Evolutionary conservation across 2,113 vertebrate species (phyloP).

Genomic region (Trichomycterus rosablanca): DNA sequence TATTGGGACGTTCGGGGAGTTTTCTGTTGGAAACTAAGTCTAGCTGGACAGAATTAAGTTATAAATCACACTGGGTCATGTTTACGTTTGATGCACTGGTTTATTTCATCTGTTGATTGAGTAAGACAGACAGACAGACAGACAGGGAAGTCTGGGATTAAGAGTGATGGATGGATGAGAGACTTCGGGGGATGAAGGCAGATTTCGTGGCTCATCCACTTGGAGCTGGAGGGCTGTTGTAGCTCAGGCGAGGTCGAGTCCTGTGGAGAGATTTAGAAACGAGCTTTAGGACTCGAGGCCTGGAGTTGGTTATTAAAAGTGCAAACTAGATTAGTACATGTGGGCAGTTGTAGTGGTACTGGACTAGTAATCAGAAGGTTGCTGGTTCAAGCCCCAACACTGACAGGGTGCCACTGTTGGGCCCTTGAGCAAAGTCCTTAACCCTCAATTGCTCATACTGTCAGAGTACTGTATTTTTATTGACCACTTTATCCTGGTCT

Average conservation of each 20-base stretch:
- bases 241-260: not conserved
- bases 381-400: no score
- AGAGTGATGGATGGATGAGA: constrained; percentile 10
- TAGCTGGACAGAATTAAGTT: constrained; percentile 1
- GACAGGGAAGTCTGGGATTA: not conserved
- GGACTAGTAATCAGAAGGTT: no score
- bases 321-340: no score
- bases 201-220: constrained; percentile 22
- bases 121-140: not conserved
- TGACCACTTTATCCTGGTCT: no score
- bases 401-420: no score
- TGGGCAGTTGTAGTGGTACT: no score
- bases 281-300: no score
- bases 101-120: not conserved
- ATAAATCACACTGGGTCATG: constrained; percentile 1
- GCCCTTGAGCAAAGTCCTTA: no score
- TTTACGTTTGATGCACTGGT: not conserved
- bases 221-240: not conserved
- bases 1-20: constrained; percentile 23
- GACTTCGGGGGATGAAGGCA: constrained; percentile 18
- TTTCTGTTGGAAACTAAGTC: constrained; percentile 6
- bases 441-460: no score
- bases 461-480: no score
- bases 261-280: no score
- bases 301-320: no score